Evolutionary conservation across 2,888 invertebrate species (phyloP), one percentile per base, ranked within the genome.

Genomic region (Boloria euphrosyne): DNA sequence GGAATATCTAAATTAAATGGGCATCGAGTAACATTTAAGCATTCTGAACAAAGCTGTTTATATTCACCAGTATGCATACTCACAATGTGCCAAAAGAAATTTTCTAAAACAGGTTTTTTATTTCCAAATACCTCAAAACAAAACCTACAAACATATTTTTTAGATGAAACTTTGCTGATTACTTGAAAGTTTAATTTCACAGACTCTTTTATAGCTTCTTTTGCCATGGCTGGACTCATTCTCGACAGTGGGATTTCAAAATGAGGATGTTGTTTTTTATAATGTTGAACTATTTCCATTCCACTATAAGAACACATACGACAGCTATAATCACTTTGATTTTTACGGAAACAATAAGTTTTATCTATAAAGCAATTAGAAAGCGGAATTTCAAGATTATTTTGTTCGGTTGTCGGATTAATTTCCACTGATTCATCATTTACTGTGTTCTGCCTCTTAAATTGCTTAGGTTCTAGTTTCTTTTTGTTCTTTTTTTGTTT

Each of bases 51-150:
- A 22, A 88, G 81, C 68, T 94, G 94, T 63, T 95, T 92, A 74
- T 94, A 96, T 84, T 97, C 97, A 0, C 97, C 97, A 0, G 97
- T 97, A 69, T 97, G 97, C 55, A 87, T 93, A 22, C 94, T 89
- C 1, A 90, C 94, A 50, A 96, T 90, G 77, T 97, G 97, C 79
- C 96, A 95, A 76, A 95, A 95, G 78, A 96, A 95, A 5, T 82
- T 79, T 76, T 91, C 89, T 53, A 91, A 77, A 44, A 80, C 75
- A 1, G 76, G 74, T 62, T 78, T 82, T 57, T 73, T 79, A 67
- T 77, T 80, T 27, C 69, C 65, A 69, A 90, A 90, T 71, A 86
- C 89, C 77, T 86, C 82, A 51, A 74, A 85, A 75, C 92, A 92
- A 77, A 92, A 92, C 71, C 88, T 78, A 71, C 92, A 92, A 3